Base-by-base conservation (phyloP, 2,113 vertebrate species). In the Chaetops frenatus region DNA sequence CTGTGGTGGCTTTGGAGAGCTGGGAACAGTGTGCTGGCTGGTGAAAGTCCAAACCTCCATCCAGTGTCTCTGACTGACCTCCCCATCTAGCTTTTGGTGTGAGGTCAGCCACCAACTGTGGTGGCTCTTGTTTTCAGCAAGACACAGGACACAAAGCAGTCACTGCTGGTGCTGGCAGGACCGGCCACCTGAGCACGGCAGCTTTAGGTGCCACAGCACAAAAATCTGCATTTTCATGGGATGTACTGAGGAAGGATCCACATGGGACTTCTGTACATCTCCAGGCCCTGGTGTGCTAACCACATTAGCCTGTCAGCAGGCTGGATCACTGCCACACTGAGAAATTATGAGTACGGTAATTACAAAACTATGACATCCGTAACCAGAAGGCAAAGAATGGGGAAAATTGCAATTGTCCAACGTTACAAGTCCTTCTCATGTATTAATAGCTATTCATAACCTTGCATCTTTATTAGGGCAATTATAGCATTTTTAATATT, bases 81-180 rank as follows among this genome's bases (percentile, higher is more conserved):
- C 8, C 11, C 9, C 5, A 29, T 28, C 11, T 22, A 80, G 11
- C 19, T 28, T 69, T 60, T 69, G 33, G 27, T 54, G 22, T 14
- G 17, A 36, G 4, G 3, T 50, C 35, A 57, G 16, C 31, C 51
- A 50, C 71, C 13, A 50, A 3, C 36, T 33, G 33, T 48, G 36
- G 6, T 51, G 40, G 15, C 22, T 80, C 70, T 84, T 57, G 9
- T 53, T 92, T 86, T 58, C 45, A 42, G 21, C 0, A 7, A 67
- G 28, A 40, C 15, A 44, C 29, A 2, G 0, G 1, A 90, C 86
- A 91, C 0, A 0, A 71, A 86, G 76, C 1, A 2, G 27, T 14
- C 0, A 0, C 6, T 0, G 0, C 42, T 44, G 13, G 11, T 21
- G 7, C 18, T 61, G 84, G 2, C 15, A 50, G 42, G 53, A 47